Percentiles rank a stretch among this genome's conserved stretches.
phyloP scores from a whole-genome alignment of 1,140 invertebrate genomes.

The Campoletis sonorensis region DNA sequence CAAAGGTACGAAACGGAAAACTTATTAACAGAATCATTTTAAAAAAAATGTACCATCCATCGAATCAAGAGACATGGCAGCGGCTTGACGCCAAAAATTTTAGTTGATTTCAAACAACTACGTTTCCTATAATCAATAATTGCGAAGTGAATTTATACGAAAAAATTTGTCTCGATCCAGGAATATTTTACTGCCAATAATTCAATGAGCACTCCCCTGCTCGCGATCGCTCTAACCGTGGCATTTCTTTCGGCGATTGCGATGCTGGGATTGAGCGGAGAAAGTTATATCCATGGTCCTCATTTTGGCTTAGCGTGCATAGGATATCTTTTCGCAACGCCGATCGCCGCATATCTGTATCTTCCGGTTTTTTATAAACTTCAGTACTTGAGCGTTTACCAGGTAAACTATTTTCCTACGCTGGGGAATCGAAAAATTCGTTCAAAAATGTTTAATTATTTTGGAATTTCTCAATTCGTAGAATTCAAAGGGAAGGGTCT shows the following conservation, averaged over 20 bases:
- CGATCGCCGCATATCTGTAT: conserved; percentile 87
- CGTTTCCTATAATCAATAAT: too few relatives aligned
- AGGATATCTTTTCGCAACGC: conserved; percentile 85
- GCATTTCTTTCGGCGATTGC: conserved; percentile 97
- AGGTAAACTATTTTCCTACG: too few relatives aligned
- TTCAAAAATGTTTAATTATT: too few relatives aligned
- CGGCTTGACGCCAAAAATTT: too few relatives aligned
- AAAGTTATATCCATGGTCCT: conserved; percentile 89
- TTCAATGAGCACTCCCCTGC: conserved; percentile 86
- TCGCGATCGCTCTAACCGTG: conserved; percentile 92
- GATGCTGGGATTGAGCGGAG: conserved; percentile 89
- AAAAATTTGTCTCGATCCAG: conserved; percentile 69
- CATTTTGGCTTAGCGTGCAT: conserved; percentile 88
- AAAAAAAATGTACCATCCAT: too few relatives aligned
- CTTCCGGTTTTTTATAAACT: conserved; percentile 93
- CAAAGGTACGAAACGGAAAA: conserved; percentile 77
- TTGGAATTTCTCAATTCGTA: neutral
- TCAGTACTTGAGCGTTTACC: conserved; percentile 87
- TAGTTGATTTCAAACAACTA: too few relatives aligned
- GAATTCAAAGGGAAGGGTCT: too few relatives aligned
- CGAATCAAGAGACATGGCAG: too few relatives aligned
- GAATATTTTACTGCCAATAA: conserved; percentile 90
- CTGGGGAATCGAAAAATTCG: neutral
- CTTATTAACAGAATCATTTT: conserved; percentile 17
- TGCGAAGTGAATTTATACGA: neutral